Base-by-base conservation (phyloP, 2,888 invertebrate genomes). In the Melanostoma scalare region DNA sequence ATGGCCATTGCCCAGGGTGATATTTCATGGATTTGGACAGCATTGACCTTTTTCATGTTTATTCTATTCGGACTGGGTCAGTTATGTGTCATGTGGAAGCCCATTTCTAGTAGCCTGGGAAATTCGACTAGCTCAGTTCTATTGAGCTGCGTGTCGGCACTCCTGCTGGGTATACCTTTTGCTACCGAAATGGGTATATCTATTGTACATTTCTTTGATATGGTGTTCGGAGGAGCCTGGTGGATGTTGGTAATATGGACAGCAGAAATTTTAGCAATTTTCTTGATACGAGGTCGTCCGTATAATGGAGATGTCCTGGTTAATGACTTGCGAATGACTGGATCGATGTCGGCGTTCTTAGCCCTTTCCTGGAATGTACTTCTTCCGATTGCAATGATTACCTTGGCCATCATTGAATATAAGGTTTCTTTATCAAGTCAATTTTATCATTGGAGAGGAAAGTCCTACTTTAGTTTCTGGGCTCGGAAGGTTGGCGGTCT, bases 291-390 rank as follows among this genome's bases (percentile, higher is more conserved):
- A 40, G 97, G 97, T 3, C 93, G 96, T 36, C 97, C 97, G 0
- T 97, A 96, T 90, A 95, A 96, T 81, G 96, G 96, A 0, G 91
- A 91, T 86, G 89, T 91, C 63, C 78, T 91, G 56, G 91, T 91
- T 2, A 91, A 91, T 53, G 90, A 90, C 79, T 80, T 91, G 56
- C 87, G 89, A n/a, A 89, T 91, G 87, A 92, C 92, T 92, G 77
- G 92, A 90, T 87, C 93, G 89, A 94, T 92, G 93, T 93, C 91
- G 0, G 93, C 94, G 6, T 91, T 96, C 79, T 90, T 96, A 31
- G 95, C 96, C 3, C 96, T 97, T 89, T 95, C 95, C 0, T 98
- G 97, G 97, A 97, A 96, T 88, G 96, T 97, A 2, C 92, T 97
- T 68, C 91, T 97, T 87, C 97, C 97, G 0, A 95, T 97, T 67